Percentiles rank a stretch among this genome's conserved stretches.
Evolutionary conservation across 2,113 vertebrate genomes (phyloP).

Genomic region (Hydrolagus affinis): DNA sequence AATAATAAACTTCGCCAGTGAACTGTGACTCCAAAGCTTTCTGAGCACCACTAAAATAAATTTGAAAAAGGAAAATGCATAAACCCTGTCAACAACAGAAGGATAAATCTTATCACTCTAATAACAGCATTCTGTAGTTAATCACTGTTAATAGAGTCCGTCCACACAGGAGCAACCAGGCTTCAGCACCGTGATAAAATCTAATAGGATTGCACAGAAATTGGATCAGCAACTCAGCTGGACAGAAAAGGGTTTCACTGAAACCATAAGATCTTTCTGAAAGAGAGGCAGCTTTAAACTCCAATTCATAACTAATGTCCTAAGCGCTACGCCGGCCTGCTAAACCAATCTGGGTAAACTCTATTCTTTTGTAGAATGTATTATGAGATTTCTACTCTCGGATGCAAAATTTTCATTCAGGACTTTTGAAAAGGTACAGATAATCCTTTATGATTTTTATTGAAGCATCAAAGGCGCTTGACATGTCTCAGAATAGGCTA

Average conservation of each 20-base stretch:
- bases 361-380: neutral
- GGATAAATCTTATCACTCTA: neutral
- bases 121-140: neutral
- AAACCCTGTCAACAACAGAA: conserved; percentile 2
- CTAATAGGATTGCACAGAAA: neutral
- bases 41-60: neutral
- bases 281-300: neutral
- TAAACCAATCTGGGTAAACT: neutral
- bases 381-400: neutral
- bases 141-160: neutral
- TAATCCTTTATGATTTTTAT: neutral
- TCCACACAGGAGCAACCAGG: neutral
- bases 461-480: neutral
- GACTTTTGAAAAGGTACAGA: neutral
- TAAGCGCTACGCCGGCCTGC: too few relatives aligned
- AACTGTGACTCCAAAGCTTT: conserved; percentile 7
- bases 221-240: neutral
- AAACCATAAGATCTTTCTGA: neutral
- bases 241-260: neutral
- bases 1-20: neutral
- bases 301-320: conserved; percentile 4
- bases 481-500: neutral
- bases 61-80: neutral
- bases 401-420: too few relatives aligned
- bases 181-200: neutral